Evolutionary conservation across 2,797 vertebrate species (phyloP).

Genomic region (Muraenolepis orangiensis): DNA sequence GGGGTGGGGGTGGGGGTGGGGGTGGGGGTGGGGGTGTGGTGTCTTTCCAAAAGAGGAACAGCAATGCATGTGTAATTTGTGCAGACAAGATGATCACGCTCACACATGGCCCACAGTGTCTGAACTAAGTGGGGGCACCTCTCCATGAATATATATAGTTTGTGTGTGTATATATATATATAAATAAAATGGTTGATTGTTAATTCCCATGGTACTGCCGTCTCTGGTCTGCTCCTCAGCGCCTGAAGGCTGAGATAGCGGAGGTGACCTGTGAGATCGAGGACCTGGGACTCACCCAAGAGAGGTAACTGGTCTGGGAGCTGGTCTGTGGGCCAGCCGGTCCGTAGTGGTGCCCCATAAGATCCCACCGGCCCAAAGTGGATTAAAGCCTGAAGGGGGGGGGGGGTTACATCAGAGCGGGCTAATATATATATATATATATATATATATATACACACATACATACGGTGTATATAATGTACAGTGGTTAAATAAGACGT

Average conservation of each 20-base stretch:
- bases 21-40: too few species aligned
- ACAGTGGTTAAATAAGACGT: too few species aligned
- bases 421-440: too few species aligned
- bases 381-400: neutral
- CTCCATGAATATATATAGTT: neutral
- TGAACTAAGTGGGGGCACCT: too few species aligned
- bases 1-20: too few species aligned
- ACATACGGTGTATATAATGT: too few species aligned
- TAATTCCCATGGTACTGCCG: too few species aligned
- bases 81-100: too few species aligned
- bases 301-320: constrained; percentile 77
- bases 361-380: neutral
- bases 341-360: neutral
- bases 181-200: too few species aligned
- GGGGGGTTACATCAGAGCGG: too few species aligned
- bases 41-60: too few species aligned
- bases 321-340: neutral
- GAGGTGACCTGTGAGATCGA: constrained; percentile 96
- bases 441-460: too few species aligned
- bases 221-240: constrained; percentile 66
- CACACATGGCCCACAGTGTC: neutral
- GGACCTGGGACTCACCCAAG: constrained; percentile 91
- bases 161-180: neutral
- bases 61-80: neutral
- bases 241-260: constrained; percentile 98